Evolutionary conservation across 2,113 vertebrate genomes (phyloP), one percentile per base, ranked within the genome.

Genomic region (Anoura caudifer): DNA sequence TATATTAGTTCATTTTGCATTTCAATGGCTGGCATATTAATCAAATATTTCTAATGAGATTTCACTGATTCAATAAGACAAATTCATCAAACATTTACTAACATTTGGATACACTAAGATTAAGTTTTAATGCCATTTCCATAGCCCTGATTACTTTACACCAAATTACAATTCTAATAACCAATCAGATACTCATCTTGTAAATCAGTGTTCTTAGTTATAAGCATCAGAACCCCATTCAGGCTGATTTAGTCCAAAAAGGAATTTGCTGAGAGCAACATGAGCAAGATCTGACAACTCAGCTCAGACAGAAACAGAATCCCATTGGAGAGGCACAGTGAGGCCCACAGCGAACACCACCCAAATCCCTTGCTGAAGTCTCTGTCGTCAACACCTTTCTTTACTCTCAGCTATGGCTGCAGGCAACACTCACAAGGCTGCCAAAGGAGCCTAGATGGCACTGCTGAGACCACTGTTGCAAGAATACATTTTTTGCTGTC

Each of bases 41-140:
- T 87, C 70, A 90, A 47, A 72, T 24, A 2, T 77, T 83, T 90
- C 45, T 94, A 59, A 90, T 77, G 52, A 83, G 69, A 38, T 75
- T 72, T 80, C 33, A 80, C 13, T 33, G 56, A 41, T n/a, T 84
- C 5, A 52, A 73, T 63, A 90, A 80, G 36, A 7, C 36, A 79
- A 15, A 61, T 94, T 67, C 69, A 90, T 70, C 63, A 92, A 63
- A 45, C 16, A 79, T 72, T 24, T 81, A 88, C 10, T 72, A n/a
- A n/a, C 22, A 79, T 80, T 94, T 87, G 52, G 87, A 45, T 45
- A 43, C 2, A 26, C 3, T 15, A 61, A 36, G 26, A 9, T 93
- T 76, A 73, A 73, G 19, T 79, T 96, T 94, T 79, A 77, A 22
- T 86, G 24, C 69, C 56, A 84, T 75, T 38, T 96, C 67, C 87